phyloP scores from a whole-genome alignment of 2,888 invertebrate species.

The Arctia plantaginis region DNA sequence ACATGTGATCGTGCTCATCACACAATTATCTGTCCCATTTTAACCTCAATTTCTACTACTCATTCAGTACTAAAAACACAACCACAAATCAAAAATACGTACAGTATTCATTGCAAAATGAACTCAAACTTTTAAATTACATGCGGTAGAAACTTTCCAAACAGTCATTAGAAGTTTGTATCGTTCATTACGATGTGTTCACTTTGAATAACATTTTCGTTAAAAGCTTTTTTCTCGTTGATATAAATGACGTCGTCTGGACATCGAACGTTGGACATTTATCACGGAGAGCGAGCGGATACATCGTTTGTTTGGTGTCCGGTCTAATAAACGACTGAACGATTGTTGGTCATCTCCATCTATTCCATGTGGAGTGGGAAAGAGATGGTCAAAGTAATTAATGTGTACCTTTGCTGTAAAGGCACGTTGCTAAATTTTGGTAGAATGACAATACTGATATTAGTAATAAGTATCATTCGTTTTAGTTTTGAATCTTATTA shows the following conservation, averaged over 20 bases:
- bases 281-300: constrained; percentile 69
- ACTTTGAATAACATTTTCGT: constrained; percentile 69
- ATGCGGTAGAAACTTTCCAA: constrained; percentile 31
- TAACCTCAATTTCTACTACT: background rate
- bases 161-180: constrained; percentile 53
- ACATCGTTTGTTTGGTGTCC: constrained; percentile 64
- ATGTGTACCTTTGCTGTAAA: background rate
- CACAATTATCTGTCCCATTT: background rate
- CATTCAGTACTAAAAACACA: background rate
- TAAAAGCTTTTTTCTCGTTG: constrained; percentile 83
- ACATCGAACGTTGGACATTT: constrained; percentile 72
- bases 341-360: constrained; percentile 62
- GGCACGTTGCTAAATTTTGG: background rate
- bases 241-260: constrained; percentile 78
- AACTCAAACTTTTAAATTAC: constrained; percentile 36
- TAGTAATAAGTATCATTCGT: background rate
- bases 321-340: constrained; percentile 58
- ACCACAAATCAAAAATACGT: constrained; percentile 7
- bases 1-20: too few relatives aligned
- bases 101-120: constrained; percentile 5
- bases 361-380: constrained; percentile 25
- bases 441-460: too few relatives aligned
- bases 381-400: constrained; percentile 23
- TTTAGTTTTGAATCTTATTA: too few relatives aligned
- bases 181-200: constrained; percentile 62